A percentile compares a stretch with the other conserved stretches of the same genome.
Evolutionary conservation across 2,113 vertebrate species (phyloP).

Genomic region (Coregonus clupeaformis): DNA sequence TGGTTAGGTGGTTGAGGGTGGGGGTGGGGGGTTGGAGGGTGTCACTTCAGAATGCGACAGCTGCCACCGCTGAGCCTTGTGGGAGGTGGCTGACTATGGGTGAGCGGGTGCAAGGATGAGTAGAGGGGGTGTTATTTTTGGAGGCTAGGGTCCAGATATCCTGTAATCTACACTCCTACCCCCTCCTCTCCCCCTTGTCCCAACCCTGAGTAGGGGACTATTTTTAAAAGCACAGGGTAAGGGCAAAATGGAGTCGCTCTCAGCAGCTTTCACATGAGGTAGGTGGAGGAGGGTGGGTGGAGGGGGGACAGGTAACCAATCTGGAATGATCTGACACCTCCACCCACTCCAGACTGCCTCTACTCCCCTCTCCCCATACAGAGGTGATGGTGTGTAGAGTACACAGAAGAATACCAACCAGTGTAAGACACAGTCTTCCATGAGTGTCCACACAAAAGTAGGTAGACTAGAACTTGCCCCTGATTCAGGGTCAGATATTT

Average conservation of each 20-base stretch:
- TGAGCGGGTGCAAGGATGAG: conserved; percentile 35
- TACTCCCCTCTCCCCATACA: background rate
- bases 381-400: too few species aligned
- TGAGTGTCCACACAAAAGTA: too few species aligned
- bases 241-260: conserved; percentile 64
- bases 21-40: conserved; percentile 13
- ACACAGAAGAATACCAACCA: too few species aligned
- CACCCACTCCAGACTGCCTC: background rate
- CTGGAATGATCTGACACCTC: conserved; percentile 18
- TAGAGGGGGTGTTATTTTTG: conserved; percentile 62
- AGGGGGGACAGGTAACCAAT: conserved; percentile 52
- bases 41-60: conserved; percentile 63
- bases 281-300: background rate
- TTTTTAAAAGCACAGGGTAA: conserved; percentile 71
- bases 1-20: background rate
- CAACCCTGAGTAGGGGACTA: conserved; percentile 46
- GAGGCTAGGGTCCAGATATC: conserved; percentile 62
- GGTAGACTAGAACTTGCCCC: too few species aligned
- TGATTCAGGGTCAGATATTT: too few species aligned
- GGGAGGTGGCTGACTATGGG: conserved; percentile 23
- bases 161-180: conserved; percentile 71
- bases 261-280: conserved; percentile 66
- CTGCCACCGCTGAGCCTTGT: conserved; percentile 64
- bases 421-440: background rate
- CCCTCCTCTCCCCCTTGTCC: conserved; percentile 42